Conservation (phyloP, 2,113 vertebrate genomes). For the Trochalopteron elliotii region DNA sequence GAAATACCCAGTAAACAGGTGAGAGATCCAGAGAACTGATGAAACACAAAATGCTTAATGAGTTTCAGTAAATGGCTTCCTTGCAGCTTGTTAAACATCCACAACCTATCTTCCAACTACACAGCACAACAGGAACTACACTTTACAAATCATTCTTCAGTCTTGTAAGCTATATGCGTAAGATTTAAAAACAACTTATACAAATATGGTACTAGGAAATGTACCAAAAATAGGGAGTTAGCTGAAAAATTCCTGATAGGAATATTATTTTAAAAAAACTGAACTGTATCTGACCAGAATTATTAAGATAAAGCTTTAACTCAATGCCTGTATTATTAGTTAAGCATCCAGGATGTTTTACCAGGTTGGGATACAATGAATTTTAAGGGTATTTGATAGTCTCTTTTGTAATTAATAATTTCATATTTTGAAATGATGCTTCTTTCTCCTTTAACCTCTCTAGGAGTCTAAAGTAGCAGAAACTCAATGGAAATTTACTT, state of each 20-base stretch:
- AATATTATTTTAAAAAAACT: neutral
- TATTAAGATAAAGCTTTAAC: neutral
- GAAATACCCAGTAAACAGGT: fast-evolving
- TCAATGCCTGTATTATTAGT: neutral
- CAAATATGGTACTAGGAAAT: neutral
- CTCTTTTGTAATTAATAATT: neutral
- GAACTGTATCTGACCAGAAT: neutral
- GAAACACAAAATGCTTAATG: neutral
- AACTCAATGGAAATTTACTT: neutral
- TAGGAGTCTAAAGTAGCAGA: neutral
- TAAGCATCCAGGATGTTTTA: neutral
- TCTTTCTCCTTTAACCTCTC: neutral
- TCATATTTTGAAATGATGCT: neutral
- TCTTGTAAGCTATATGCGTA: neutral
- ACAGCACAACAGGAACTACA: neutral
- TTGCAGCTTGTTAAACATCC: neutral
- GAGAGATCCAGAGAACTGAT: neutral
- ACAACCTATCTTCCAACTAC: neutral
- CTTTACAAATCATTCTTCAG: neutral
- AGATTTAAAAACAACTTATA: neutral
- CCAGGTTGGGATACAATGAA: neutral
- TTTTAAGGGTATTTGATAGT: neutral
- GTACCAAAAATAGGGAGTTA: neutral
- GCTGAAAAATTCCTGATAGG: neutral
- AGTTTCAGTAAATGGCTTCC: neutral